Evolutionary conservation across 1,140 invertebrate species (phyloP).

Genomic region (Papilio machaon): DNA sequence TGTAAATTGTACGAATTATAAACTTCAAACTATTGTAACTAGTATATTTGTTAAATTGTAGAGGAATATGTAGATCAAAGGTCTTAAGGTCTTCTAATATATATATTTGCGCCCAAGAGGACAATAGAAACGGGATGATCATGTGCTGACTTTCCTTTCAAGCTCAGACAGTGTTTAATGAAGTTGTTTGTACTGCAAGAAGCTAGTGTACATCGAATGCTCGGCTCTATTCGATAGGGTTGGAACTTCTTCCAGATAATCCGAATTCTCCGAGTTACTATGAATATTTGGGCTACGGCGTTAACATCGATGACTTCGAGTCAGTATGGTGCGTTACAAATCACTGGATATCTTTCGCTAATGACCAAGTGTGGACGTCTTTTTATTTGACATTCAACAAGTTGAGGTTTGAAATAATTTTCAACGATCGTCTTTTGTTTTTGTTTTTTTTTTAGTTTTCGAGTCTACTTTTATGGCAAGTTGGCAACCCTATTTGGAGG

Average conservation of each 20-base stretch:
- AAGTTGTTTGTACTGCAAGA: neutral
- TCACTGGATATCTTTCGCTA: neutral
- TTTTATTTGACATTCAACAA: no score
- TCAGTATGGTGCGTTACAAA: neutral
- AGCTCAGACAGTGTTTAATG: neutral
- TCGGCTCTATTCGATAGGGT: neutral
- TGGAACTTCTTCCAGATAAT: neutral
- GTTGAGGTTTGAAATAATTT: neutral
- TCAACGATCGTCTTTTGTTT: neutral
- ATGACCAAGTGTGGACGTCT: neutral
- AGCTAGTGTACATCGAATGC: neutral
- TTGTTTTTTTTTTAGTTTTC: neutral
- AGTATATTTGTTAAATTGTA: neutral
- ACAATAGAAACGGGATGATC: neutral
- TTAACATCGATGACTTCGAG: neutral
- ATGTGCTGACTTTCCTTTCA: conserved; percentile 10
- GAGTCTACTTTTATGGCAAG: neutral
- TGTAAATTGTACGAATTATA: no score
- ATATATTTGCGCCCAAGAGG: neutral
- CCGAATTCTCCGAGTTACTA: neutral
- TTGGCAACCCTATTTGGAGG: neutral
- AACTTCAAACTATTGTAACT: no score
- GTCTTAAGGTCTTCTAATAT: neutral
- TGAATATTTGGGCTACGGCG: neutral
- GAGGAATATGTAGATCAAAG: no score